phyloP scores from a whole-genome alignment of 2,113 vertebrate species.

The Alaudala cheleensis region DNA sequence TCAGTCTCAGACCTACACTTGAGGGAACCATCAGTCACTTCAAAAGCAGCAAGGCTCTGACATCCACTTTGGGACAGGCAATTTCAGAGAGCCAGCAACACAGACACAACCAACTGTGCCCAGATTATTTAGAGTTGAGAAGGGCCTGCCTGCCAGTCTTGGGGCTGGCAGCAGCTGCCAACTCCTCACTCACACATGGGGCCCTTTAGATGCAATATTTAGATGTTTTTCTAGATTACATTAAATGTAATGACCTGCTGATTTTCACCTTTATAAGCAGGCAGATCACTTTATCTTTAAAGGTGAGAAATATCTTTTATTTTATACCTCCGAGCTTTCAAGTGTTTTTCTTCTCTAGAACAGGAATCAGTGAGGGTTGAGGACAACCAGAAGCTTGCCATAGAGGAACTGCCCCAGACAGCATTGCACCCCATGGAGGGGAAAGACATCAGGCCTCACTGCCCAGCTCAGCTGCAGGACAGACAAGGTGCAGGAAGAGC shows the following conservation, averaged over 20 bases:
- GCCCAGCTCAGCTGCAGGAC: neutral
- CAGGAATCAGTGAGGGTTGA: neutral
- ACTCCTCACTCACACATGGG: neutral
- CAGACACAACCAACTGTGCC: fast-evolving
- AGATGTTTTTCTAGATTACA: neutral
- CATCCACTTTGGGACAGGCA: neutral
- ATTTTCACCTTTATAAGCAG: neutral
- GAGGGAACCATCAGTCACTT: neutral
- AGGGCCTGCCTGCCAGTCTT: neutral
- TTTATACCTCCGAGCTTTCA: neutral
- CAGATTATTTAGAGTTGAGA: neutral
- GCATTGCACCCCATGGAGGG: fast-evolving
- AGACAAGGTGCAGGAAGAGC: neutral
- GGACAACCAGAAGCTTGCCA: neutral
- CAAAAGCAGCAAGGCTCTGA: neutral
- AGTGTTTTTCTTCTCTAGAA: neutral
- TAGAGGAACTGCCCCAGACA: neutral
- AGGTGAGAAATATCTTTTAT: neutral
- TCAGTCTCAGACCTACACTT: neutral
- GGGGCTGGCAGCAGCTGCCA: neutral
- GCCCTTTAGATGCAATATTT: neutral
- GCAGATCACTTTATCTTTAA: neutral
- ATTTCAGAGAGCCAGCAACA: neutral
- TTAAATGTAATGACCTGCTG: fast-evolving
- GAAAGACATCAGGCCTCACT: neutral